Conservation (phyloP, 2,888 invertebrate species). For the Cremastinae sp. region DNA sequence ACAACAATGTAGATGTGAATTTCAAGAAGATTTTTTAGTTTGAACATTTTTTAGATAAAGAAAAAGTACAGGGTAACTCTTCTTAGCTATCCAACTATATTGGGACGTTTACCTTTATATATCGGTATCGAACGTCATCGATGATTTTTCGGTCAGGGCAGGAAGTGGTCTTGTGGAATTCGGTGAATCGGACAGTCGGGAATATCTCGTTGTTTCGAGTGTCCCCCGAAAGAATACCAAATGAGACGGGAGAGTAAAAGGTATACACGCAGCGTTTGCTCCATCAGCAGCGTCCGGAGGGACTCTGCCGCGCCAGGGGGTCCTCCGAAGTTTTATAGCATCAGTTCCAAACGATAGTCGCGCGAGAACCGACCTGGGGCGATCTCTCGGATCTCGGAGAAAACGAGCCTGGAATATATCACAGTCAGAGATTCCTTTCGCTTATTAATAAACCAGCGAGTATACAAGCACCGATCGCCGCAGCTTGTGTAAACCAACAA, state of each 20-base stretch:
- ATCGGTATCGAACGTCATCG: too few relatives aligned
- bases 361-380: conserved; percentile 4
- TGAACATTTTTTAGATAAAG: too few relatives aligned
- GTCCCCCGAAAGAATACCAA: conserved; percentile 19
- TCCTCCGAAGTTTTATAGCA: conserved; percentile 50
- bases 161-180: background rate
- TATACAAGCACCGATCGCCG: background rate
- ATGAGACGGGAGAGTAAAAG: conserved; percentile 40
- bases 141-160: background rate
- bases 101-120: too few relatives aligned
- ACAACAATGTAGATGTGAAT: too few relatives aligned
- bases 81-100: too few relatives aligned
- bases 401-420: conserved; percentile 25
- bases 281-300: conserved; percentile 23
- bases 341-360: conserved; percentile 32
- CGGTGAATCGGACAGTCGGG: background rate
- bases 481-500: background rate
- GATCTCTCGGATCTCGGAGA: conserved; percentile 4
- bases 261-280: conserved; percentile 33
- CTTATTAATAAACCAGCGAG: conserved; percentile 21
- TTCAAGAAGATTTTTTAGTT: too few relatives aligned
- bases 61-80: too few relatives aligned
- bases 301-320: conserved; percentile 46
- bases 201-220: background rate
- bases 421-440: conserved; percentile 13